Evolutionary conservation across 2,113 vertebrate genomes (phyloP), one percentile per base, ranked within the genome.

Genomic region (Corythoichthys haematopterus): DNA sequence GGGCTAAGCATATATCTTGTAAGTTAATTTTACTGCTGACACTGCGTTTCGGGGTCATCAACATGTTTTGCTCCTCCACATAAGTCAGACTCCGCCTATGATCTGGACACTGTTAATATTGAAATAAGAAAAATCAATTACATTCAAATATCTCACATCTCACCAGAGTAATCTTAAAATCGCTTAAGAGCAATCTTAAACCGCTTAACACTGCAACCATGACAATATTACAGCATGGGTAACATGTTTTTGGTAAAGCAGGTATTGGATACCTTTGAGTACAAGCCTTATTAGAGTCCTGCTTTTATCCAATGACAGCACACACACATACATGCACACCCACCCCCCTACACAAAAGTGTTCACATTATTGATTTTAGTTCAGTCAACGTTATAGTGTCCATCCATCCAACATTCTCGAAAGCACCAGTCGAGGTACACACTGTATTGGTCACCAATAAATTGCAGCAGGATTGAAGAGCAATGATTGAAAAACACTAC

Each of bases 291-390:
- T 55, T 48, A 37, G 11, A 47, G 52, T 65, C 70, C 36, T 59
- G 46, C 47, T 66, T 76, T 81, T 68, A 61, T 74, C 67, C 0
- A 14, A 56, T 56, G 46, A 45, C 78, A n/a, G 63, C 52, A 40
- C 45, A 52, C 57, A 56, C 53, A 70, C 66, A 48, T 67, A 28
- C 20, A 28, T 28, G 20, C 20, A 28, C 20, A 28, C 20, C 20
- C 20, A 28, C 20, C 20, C 20, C 20, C 20, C 43, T 2, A 12
- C 15, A 71, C 28, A 48, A 43, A n/a, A 4, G 2, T 43, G 9
- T 43, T 20, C 3, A 7, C n/a, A n/a, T 45, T 61, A 45, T 20
- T 61, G n/a, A 61, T 61, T 43, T 61, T 45, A 8, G 11, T 61
- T 57, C 55, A 57, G 55, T 36, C 55, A 57, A 2, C 36, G 55